Evolutionary conservation across 2,888 invertebrate species (phyloP).

Genomic region (Meganola albula): DNA sequence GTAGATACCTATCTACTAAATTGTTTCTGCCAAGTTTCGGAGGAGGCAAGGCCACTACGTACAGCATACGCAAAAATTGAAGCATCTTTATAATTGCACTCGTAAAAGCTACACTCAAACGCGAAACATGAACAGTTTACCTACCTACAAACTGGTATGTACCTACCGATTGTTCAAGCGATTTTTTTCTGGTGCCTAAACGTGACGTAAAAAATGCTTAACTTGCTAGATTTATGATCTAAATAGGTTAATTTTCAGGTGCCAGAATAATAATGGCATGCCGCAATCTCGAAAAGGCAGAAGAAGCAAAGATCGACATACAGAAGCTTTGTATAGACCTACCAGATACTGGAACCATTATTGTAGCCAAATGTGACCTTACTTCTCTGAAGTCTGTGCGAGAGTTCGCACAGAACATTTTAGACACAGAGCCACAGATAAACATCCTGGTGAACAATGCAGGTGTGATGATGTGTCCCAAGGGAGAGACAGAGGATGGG

Average conservation of each 20-base stretch:
- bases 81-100: too few species aligned
- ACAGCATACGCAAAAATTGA: too few species aligned
- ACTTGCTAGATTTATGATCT: too few species aligned
- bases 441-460: slow-evolving; percentile 85
- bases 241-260: slow-evolving; percentile 56
- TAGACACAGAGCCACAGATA: slow-evolving; percentile 76
- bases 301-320: slow-evolving; percentile 76
- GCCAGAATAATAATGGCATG: slow-evolving; percentile 78
- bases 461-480: slow-evolving; percentile 84
- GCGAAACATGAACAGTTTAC: too few species aligned
- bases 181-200: too few species aligned
- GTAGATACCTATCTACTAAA: too few species aligned
- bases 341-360: slow-evolving; percentile 63
- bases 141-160: too few species aligned
- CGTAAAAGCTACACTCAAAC: too few species aligned
- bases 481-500: slow-evolving; percentile 81
- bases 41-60: too few species aligned
- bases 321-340: slow-evolving; percentile 54
- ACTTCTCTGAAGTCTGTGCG: slow-evolving; percentile 78
- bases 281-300: slow-evolving; percentile 70
- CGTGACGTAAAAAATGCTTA: too few species aligned
- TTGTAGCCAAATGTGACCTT: slow-evolving; percentile 77
- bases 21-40: too few species aligned
- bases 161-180: too few species aligned
- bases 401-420: slow-evolving; percentile 73